Base-by-base conservation (phyloP, 2,797 vertebrate genomes). In the Hybognathus amarus region DNA sequence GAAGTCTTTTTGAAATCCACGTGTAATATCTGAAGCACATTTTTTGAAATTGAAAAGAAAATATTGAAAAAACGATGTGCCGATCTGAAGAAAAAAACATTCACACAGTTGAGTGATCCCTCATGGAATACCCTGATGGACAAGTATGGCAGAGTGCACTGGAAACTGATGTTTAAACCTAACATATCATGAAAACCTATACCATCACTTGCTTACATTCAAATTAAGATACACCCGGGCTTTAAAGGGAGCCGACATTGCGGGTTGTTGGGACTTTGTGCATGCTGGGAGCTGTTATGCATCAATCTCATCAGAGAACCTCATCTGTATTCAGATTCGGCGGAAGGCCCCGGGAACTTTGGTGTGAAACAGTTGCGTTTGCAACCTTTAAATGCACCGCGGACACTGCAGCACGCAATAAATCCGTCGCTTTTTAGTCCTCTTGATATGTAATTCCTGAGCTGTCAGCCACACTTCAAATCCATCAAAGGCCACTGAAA, bases 221-320 rank as follows among this genome's bases (percentile, higher is more conserved):
- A 81, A 87, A 87, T 84, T 70, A 83, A 80, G 86, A 83, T 73
- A 77, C 76, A 40, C 68, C 64, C 38, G 82, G 84, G 90, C 85
- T 90, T 69, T 90, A 91, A 93, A 91, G 87, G 85, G 87, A 91
- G 87, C 77, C 88, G 91, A 91, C 92, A 33, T 61, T 90, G 87
- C 85, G 86, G 90, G 92, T 88, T 86, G 90, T 82, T 85, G 30
- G 27, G 82, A 90, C 90, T 89, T 85, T 90, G 87, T 91, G 92
- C 90, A 91, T 92, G 94, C 91, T 93, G 85, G 59, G 90, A 90
- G 87, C 87, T 92, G 93, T 95, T 95, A 94, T 91, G 90, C 93
- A 94, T 95, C 93, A 94, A 94, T 94, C 94, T 93, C n/a, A 93
- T 95, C 94, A 95, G 87, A 84, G 80, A 42, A 67, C 85, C 91